These are phyloP conservation scores for Pararge aegeria DNA, from an alignment of 1,140 invertebrate species.

Conservation along the genomic window DNA sequence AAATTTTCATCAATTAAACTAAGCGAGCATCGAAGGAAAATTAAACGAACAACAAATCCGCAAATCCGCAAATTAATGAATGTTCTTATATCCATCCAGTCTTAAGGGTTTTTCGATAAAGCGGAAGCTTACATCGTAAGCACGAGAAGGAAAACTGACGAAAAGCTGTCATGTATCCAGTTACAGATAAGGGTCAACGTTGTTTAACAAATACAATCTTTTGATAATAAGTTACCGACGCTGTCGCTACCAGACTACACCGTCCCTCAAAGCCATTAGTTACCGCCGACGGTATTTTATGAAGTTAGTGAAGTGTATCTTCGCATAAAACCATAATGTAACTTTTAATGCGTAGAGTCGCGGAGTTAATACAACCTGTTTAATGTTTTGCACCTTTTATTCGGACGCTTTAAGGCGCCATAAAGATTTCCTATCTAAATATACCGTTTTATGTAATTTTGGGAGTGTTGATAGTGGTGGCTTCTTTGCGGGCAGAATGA, in stretches of 20 bases:
- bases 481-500: too few relatives aligned
- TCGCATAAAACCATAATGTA: slow-evolving; percentile 2
- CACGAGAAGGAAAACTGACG: not conserved
- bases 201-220: not conserved
- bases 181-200: not conserved
- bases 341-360: slow-evolving; percentile 3
- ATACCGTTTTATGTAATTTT: not conserved
- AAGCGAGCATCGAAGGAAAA: too few relatives aligned
- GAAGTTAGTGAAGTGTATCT: slow-evolving; percentile 7
- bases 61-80: too few relatives aligned
- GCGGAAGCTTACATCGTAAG: too few relatives aligned
- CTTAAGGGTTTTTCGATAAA: too few relatives aligned
- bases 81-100: too few relatives aligned
- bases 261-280: slow-evolving; percentile 2
- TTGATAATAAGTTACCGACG: not conserved
- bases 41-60: too few relatives aligned
- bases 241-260: not conserved
- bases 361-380: slow-evolving; percentile 1
- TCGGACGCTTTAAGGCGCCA: slow-evolving; percentile 1
- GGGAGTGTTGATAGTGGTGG: too few relatives aligned
- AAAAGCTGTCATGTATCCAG: not conserved
- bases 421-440: slow-evolving; percentile 1
- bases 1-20: too few relatives aligned
- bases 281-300: slow-evolving; percentile 14
- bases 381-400: slow-evolving; percentile 6